Conservation (phyloP, 30 jellyfish, hydroid and myxozoan genomes). For the Chironex yamaguchii region DNA sequence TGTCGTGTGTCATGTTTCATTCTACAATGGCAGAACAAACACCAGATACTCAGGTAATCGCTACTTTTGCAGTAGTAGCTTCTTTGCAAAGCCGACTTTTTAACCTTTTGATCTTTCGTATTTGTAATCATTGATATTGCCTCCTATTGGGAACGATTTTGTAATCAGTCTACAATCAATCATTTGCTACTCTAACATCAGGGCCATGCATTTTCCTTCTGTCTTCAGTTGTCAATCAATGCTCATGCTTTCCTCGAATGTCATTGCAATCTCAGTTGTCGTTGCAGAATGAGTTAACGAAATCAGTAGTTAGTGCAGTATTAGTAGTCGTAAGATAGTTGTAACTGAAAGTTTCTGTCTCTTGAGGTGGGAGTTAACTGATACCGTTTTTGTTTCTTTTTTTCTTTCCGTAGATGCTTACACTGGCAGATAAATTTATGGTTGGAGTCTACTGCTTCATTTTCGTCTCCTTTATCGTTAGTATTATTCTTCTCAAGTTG, state of each 20-base stretch:
- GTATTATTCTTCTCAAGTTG: slow-evolving; percentile 78
- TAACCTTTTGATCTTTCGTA: no score
- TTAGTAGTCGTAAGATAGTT: background rate
- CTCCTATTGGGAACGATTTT: no score
- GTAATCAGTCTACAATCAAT: no score
- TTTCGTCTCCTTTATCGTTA: slow-evolving; percentile 89
- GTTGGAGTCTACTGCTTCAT: slow-evolving; percentile 94
- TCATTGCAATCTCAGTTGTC: background rate
- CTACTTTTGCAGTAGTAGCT: no score
- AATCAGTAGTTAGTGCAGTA: background rate
- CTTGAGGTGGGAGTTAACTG: background rate
- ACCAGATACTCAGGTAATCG: slow-evolving; percentile 87
- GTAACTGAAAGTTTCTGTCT: background rate
- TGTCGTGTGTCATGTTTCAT: slow-evolving; percentile 93
- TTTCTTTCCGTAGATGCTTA: slow-evolving; percentile 54
- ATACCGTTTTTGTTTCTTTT: background rate
- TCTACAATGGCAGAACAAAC: slow-evolving; percentile 90
- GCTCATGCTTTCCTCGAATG: no score
- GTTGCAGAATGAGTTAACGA: background rate
- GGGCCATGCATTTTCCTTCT: no score
- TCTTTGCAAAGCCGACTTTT: no score
- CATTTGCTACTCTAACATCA: no score
- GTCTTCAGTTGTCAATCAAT: no score
- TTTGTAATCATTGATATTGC: no score
- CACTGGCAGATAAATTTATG: slow-evolving; percentile 91